Conservation (phyloP, 2,113 vertebrate species). For the Chaetodon trifascialis region DNA sequence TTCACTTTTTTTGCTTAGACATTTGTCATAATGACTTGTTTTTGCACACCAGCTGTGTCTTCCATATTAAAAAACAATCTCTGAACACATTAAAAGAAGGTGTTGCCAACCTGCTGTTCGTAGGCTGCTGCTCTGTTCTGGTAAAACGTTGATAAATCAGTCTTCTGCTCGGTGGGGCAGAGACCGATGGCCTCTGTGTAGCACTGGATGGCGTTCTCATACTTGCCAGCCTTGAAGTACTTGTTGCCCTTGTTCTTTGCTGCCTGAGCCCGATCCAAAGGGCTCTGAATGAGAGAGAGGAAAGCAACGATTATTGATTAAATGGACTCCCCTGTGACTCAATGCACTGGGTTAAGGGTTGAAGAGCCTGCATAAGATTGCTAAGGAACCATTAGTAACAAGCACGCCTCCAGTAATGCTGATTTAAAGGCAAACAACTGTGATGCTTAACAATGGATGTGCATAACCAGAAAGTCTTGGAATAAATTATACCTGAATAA, state of each 20-base stretch:
- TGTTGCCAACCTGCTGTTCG: conserved; percentile 91
- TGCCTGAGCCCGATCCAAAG: conserved; percentile 93
- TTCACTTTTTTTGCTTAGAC: too few species aligned
- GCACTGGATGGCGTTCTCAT: conserved; percentile 97
- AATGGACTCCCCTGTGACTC: background rate
- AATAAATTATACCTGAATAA: background rate
- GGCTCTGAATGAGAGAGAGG: conserved; percentile 85
- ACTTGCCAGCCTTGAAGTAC: conserved; percentile 97
- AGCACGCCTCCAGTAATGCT: background rate
- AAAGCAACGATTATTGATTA: conserved; percentile 21
- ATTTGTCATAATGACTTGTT: too few species aligned
- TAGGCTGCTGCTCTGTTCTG: conserved; percentile 99
- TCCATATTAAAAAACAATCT: background rate
- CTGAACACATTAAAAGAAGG: background rate
- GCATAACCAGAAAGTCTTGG: background rate
- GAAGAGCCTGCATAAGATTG: background rate
- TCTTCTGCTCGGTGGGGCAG: conserved; percentile 93
- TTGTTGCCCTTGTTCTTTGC: conserved; percentile 99
- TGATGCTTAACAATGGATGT: background rate
- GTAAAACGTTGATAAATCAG: conserved; percentile 96
- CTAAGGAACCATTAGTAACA: background rate
- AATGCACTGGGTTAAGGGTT: background rate
- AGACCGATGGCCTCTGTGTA: conserved; percentile 96
- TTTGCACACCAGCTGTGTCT: background rate
- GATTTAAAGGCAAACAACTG: background rate